A percentile compares a stretch with the other conserved stretches of the same genome.
Evolutionary conservation across 2,888 invertebrate genomes (phyloP).

Genomic region (Reticulitermes lucifugus): DNA sequence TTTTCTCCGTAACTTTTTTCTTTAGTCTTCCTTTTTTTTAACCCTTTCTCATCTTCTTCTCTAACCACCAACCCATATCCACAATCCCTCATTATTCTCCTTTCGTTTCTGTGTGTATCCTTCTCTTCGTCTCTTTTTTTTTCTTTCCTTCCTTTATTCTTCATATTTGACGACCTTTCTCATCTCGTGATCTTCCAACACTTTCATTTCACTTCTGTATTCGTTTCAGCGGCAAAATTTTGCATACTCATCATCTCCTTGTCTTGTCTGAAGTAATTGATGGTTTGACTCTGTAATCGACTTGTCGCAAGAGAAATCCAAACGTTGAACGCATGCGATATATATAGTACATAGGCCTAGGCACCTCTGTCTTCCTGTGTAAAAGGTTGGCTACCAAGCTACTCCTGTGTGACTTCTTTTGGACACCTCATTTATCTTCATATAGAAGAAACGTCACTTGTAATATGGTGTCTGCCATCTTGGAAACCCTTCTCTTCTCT

Average conservation of each 20-base stretch:
- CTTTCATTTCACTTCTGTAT: slow-evolving; percentile 27
- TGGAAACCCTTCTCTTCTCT: slow-evolving; percentile 5
- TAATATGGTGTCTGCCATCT: slow-evolving; percentile 30
- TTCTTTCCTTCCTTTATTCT: slow-evolving; percentile 26
- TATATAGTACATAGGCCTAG: not conserved
- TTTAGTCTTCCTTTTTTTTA: slow-evolving; percentile 7
- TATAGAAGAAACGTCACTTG: slow-evolving; percentile 28
- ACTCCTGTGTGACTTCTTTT: slow-evolving; percentile 4
- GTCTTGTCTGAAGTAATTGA: slow-evolving; percentile 45
- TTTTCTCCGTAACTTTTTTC: slow-evolving; percentile 37
- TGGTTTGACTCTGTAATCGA: slow-evolving; percentile 48
- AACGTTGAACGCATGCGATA: not conserved
- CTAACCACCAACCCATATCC: slow-evolving; percentile 12
- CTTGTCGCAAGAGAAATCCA: slow-evolving; percentile 1
- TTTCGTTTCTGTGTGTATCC: slow-evolving; percentile 37
- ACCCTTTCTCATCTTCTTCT: not conserved
- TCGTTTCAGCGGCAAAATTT: slow-evolving; percentile 37
- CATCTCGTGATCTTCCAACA: slow-evolving; percentile 21
- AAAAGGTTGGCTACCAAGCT: slow-evolving; percentile 5
- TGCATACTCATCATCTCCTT: slow-evolving; percentile 45
- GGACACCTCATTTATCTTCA: slow-evolving; percentile 42
- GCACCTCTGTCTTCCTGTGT: not conserved
- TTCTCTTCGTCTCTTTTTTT: slow-evolving; percentile 14
- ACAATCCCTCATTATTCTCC: slow-evolving; percentile 26
- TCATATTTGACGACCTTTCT: slow-evolving; percentile 20